phyloP scores from a whole-genome alignment of 2,888 invertebrate genomes.

The Lysandra coridon region DNA sequence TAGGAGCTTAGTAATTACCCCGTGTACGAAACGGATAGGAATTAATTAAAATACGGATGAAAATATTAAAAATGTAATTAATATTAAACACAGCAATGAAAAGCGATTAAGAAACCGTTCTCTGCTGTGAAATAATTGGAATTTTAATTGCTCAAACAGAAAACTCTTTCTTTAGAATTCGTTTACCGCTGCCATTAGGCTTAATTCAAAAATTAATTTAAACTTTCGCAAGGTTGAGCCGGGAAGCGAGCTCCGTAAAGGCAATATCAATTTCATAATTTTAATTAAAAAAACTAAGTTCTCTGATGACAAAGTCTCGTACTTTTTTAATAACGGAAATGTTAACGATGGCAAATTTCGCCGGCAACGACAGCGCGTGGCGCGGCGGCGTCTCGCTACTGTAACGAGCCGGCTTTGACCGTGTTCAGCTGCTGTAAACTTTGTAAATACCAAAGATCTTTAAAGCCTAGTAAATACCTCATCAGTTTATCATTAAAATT shows the following conservation, averaged over 20 bases:
- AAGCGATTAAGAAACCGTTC: constrained; percentile 67
- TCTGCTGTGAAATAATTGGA: constrained; percentile 68
- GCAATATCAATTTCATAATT: constrained; percentile 82
- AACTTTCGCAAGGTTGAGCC: constrained; percentile 77
- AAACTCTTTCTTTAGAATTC: constrained; percentile 76
- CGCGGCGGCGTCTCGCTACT: constrained; percentile 33
- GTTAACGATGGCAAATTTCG: constrained; percentile 64
- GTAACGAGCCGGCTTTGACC: constrained; percentile 19
- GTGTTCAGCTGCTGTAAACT: constrained; percentile 14
- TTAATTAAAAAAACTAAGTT: constrained; percentile 81
- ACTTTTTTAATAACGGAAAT: constrained; percentile 81
- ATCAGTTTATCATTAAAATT: not conserved
- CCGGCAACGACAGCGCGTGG: constrained; percentile 37
- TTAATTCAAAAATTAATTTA: constrained; percentile 81
- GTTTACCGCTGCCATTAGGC: constrained; percentile 77
- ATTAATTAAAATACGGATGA: constrained; percentile 31
- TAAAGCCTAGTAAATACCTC: not conserved
- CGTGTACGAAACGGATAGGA: constrained; percentile 15
- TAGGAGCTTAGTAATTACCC: not conserved
- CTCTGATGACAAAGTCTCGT: constrained; percentile 77
- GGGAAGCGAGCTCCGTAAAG: constrained; percentile 71
- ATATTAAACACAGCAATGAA: constrained; percentile 51
- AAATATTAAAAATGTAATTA: constrained; percentile 42
- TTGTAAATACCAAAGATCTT: not conserved
- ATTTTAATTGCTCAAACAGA: constrained; percentile 68